Evolutionary conservation across 92 coral and sea anemone genomes (phyloP).

Genomic region (Porites cylindrica): DNA sequence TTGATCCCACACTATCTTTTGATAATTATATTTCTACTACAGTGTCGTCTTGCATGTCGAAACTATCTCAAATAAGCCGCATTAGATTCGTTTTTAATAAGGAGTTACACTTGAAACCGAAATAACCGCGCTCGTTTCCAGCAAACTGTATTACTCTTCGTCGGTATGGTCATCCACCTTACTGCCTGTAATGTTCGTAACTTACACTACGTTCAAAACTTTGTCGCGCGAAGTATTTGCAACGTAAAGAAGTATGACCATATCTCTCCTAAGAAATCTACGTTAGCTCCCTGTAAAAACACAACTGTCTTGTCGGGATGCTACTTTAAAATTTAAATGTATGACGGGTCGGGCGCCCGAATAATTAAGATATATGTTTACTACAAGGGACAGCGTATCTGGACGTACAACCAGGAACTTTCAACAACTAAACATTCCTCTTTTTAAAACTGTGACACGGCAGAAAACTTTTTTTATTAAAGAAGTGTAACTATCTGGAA

Average conservation of each 20-base stretch:
- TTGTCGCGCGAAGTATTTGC: conserved; percentile 19
- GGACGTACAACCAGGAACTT: conserved; percentile 20
- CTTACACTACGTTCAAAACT: conserved; percentile 24
- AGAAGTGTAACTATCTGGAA: background rate
- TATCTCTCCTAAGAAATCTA: background rate
- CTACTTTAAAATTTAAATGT: background rate
- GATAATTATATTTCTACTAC: conserved; percentile 18
- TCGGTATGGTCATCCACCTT: conserved; percentile 24
- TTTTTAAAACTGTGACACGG: background rate
- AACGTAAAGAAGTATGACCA: too few relatives aligned
- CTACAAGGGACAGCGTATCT: conserved; percentile 12
- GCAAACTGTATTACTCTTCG: conserved; percentile 35
- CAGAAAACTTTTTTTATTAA: conserved; percentile 15
- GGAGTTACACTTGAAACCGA: conserved; percentile 28
- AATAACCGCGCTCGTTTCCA: conserved; percentile 21
- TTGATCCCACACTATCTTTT: conserved; percentile 41
- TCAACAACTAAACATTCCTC: too few relatives aligned
- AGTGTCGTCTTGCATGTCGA: conserved; percentile 39
- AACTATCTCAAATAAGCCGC: too few relatives aligned
- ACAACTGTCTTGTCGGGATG: conserved; percentile 21
- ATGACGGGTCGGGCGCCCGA: too few relatives aligned
- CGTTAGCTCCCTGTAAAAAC: conserved; percentile 36
- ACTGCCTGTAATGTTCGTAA: conserved; percentile 32
- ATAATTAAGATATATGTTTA: background rate
- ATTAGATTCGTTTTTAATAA: conserved; percentile 4